Percentiles rank a stretch among this genome's conserved stretches.
Conservation (phyloP, 2,797 vertebrate species). For the Chelidonichthys spinosus region DNA sequence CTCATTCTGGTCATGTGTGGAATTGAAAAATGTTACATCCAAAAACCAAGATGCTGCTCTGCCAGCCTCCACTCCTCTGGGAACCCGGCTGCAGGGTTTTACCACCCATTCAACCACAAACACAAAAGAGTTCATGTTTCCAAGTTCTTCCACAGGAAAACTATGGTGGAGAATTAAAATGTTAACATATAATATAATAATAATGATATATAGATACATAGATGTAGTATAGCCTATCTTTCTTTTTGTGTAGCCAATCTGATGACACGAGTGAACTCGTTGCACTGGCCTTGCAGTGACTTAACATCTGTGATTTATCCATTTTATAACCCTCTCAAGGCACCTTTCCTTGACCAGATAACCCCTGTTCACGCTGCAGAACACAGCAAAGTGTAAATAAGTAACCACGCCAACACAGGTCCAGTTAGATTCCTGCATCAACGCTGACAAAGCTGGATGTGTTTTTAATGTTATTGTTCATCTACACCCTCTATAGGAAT, state of each 20-base stretch:
- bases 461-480: background rate
- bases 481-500: background rate
- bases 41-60: background rate
- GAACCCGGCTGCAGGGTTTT: background rate
- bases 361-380: conserved; percentile 19
- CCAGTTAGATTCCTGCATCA: background rate
- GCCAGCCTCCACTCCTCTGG: background rate
- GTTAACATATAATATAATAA: background rate
- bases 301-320: background rate
- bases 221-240: background rate
- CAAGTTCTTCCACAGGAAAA: background rate
- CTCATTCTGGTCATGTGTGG: no score
- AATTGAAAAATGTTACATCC: no score
- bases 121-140: background rate
- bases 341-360: conserved; percentile 20
- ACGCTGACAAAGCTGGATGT: background rate
- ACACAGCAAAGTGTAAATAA: conserved; percentile 52
- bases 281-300: background rate
- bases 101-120: background rate
- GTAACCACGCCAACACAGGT: conserved; percentile 24
- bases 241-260: background rate
- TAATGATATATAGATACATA: no score
- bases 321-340: conserved; percentile 5
- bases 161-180: background rate
- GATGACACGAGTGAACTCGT: background rate